phyloP scores from a whole-genome alignment of 2,797 vertebrate species.

The Echeneis naucrates region DNA sequence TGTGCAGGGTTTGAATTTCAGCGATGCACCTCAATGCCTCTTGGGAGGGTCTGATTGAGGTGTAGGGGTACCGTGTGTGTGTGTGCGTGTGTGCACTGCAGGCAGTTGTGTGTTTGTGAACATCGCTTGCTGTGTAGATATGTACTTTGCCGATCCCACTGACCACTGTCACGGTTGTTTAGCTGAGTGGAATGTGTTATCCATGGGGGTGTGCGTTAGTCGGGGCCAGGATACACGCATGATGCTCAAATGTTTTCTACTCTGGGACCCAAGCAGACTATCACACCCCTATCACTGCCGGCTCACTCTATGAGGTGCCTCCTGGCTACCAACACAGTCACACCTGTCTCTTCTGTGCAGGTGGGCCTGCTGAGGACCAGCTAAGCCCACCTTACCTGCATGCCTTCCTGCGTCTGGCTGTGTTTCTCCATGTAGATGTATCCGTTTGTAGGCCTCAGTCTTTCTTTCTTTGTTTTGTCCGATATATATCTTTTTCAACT shows the following conservation, averaged over 20 bases:
- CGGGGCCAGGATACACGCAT: slow-evolving; percentile 74
- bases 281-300: slow-evolving; percentile 76
- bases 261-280: slow-evolving; percentile 58
- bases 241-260: slow-evolving; percentile 72
- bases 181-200: slow-evolving; percentile 80
- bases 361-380: slow-evolving; percentile 60
- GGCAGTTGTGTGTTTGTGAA: slow-evolving; percentile 36
- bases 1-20: slow-evolving; percentile 75
- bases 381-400: slow-evolving; percentile 53
- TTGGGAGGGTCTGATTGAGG: slow-evolving; percentile 71
- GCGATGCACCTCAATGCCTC: slow-evolving; percentile 74
- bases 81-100: slow-evolving; percentile 13
- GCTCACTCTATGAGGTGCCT: slow-evolving; percentile 58
- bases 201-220: slow-evolving; percentile 76
- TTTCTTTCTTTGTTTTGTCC: not conserved
- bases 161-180: slow-evolving; percentile 75
- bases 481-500: not conserved
- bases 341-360: slow-evolving; percentile 81
- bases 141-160: slow-evolving; percentile 52
- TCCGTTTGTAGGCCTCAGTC: not conserved
- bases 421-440: slow-evolving; percentile 8
- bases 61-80: slow-evolving; percentile 52
- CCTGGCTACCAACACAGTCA: slow-evolving; percentile 59
- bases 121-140: slow-evolving; percentile 17
- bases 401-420: slow-evolving; percentile 31